These are phyloP conservation scores for Apotomis capreana DNA, from an alignment of 2,888 invertebrate genomes.

Conservation along the genomic window DNA sequence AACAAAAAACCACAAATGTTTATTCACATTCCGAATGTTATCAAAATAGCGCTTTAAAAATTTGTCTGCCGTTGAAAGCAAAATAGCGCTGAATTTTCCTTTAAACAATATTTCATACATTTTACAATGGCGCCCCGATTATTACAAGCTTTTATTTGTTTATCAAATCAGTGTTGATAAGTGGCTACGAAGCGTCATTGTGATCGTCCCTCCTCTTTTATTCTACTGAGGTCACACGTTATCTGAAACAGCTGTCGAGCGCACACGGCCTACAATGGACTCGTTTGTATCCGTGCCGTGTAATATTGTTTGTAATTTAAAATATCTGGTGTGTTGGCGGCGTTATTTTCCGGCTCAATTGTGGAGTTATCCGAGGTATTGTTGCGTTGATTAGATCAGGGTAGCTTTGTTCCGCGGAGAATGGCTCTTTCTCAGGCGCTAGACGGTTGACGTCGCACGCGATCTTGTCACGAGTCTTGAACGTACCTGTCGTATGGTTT, in stretches of 20 bases:
- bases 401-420: conserved; percentile 74
- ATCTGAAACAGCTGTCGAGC: conserved; percentile 80
- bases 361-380: conserved; percentile 75
- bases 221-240: conserved; percentile 76
- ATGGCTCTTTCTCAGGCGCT: conserved; percentile 60
- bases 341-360: conserved; percentile 73
- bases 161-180: conserved; percentile 45
- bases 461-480: conserved; percentile 59
- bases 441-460: conserved; percentile 66
- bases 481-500: conserved; percentile 48
- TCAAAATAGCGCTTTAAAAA: conserved; percentile 15
- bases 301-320: conserved; percentile 81
- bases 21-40: conserved; percentile 5
- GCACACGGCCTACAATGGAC: conserved; percentile 75
- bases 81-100: conserved; percentile 2
- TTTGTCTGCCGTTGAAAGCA: background rate
- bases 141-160: conserved; percentile 29
- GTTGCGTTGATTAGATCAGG: conserved; percentile 81
- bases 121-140: conserved; percentile 17
- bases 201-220: conserved; percentile 70
- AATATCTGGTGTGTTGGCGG: conserved; percentile 70
- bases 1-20: conserved; percentile 1
- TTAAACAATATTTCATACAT: conserved; percentile 16
- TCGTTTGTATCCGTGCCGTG: conserved; percentile 73
- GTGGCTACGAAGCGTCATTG: conserved; percentile 55